Percentiles rank a stretch among this genome's conserved stretches.
These are phyloP conservation scores for Stenotaenia linearis DNA, from an alignment of 2,888 invertebrate species.

Conservation along the genomic window DNA sequence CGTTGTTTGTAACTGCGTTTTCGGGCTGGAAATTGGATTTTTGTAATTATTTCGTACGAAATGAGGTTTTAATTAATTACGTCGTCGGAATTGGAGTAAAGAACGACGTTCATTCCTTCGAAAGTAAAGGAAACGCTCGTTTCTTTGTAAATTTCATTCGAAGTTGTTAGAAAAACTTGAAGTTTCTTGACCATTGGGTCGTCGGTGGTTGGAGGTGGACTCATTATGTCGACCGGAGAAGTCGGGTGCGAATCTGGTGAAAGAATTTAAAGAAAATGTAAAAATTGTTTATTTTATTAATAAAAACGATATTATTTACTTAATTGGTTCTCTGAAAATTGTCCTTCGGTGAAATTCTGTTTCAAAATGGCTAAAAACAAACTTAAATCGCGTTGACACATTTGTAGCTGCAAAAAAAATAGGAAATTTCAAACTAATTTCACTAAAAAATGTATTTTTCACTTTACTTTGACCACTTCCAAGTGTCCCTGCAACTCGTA, in stretches of 20 bases:
- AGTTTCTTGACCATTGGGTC: conserved; percentile 56
- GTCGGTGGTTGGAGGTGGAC: conserved; percentile 35
- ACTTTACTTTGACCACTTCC: conserved; percentile 55
- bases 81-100: conserved; percentile 69
- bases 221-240: conserved; percentile 37
- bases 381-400: conserved; percentile 69
- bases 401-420: conserved; percentile 54
- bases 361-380: conserved; percentile 65
- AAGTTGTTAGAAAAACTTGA: conserved; percentile 66
- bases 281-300: no score
- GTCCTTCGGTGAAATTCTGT: conserved; percentile 58
- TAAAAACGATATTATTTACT: no score
- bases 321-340: conserved; percentile 35
- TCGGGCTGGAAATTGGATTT: not conserved
- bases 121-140: conserved; percentile 56
- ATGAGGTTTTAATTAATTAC: no score
- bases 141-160: conserved; percentile 60
- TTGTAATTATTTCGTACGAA: no score
- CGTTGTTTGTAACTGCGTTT: conserved; percentile 54
- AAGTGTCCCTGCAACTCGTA: conserved; percentile 62
- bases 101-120: conserved; percentile 63
- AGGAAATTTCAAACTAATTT: no score
- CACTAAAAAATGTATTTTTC: not conserved
- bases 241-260: conserved; percentile 33
- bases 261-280: conserved; percentile 11